These are phyloP conservation scores for Aricia agestis DNA, from an alignment of 1,140 invertebrate genomes.

Conservation along the genomic window DNA sequence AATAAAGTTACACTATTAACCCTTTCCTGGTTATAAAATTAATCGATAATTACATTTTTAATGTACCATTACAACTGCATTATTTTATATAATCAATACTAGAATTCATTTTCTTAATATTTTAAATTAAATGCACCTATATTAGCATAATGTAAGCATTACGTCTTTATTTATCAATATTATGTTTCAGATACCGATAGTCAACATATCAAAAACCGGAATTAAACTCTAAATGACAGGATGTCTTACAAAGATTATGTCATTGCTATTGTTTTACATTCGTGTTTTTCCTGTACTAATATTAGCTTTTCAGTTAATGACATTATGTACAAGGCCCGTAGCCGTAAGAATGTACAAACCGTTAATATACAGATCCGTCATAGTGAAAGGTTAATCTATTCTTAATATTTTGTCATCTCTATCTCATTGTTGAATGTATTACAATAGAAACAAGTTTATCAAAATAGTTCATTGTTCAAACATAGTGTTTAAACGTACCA, in stretches of 20 bases:
- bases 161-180: no score
- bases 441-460: neutral
- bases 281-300: constrained; percentile 10
- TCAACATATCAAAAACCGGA: neutral
- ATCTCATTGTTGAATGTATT: neutral
- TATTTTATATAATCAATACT: neutral
- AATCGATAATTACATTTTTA: neutral
- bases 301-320: neutral
- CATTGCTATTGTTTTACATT: constrained; percentile 43
- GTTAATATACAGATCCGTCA: constrained; percentile 6
- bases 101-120: neutral
- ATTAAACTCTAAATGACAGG: constrained; percentile 31
- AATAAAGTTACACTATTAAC: neutral
- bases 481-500: no score
- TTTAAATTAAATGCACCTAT: neutral
- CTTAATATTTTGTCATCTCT: neutral
- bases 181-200: no score
- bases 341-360: neutral
- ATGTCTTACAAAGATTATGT: constrained; percentile 47
- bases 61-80: neutral
- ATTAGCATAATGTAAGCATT: neutral
- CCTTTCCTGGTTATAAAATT: neutral
- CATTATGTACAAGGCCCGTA: neutral
- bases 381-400: neutral
- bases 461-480: neutral